phyloP scores from a whole-genome alignment of 2,113 vertebrate species.

The Isurus oxyrinchus region DNA sequence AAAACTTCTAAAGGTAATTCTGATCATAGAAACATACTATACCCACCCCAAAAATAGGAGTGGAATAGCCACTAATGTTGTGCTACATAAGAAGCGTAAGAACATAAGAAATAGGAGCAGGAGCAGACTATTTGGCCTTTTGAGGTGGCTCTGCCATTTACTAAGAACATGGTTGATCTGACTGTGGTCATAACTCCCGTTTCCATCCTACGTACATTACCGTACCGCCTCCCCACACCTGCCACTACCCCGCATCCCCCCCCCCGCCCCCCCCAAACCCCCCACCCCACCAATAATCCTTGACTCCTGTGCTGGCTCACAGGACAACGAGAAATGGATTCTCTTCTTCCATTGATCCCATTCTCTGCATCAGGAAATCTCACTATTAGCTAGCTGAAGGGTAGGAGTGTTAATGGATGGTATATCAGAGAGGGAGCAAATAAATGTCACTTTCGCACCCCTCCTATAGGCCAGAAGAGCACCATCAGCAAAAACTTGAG shows the following conservation, averaged over 20 bases:
- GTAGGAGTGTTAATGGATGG: neutral
- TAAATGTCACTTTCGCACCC: neutral
- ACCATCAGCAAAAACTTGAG: neutral
- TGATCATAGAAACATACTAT: neutral
- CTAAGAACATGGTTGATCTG: no score
- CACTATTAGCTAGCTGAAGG: neutral
- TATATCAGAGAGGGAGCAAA: neutral
- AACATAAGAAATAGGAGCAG: neutral
- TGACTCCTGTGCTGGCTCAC: neutral
- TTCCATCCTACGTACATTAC: neutral
- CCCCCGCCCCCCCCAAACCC: no score
- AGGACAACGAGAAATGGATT: neutral
- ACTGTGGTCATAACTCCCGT: neutral
- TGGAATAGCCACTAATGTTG: neutral
- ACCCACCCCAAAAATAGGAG: neutral
- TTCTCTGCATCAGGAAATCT: neutral
- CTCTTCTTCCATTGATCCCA: neutral
- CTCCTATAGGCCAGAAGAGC: neutral
- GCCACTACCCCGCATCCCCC: no score
- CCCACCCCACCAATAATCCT: neutral
- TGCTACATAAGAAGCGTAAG: neutral
- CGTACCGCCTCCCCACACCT: no score
- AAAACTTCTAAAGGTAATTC: neutral
- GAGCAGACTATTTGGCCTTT: neutral
- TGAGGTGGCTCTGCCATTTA: no score